Evolutionary conservation across 2,888 invertebrate species (phyloP).

Genomic region (Tineola bisselliella): DNA sequence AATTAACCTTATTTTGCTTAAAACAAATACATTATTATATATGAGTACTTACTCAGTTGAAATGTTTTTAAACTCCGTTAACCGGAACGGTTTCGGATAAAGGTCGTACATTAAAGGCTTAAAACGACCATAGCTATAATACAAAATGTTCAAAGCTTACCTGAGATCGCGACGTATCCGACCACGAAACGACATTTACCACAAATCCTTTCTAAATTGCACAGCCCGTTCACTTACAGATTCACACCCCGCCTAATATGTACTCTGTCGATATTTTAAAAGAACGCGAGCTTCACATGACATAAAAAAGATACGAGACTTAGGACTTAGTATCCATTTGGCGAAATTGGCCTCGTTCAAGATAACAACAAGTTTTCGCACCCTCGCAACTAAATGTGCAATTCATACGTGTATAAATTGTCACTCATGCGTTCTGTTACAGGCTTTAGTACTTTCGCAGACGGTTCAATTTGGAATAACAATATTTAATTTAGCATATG

Average conservation of each 20-base stretch:
- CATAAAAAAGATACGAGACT: conserved; percentile 63
- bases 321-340: conserved; percentile 69
- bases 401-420: conserved; percentile 61
- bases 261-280: conserved; percentile 62
- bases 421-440: conserved; percentile 17
- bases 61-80: background rate
- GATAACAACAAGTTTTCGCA: conserved; percentile 68
- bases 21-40: too few species aligned
- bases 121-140: background rate
- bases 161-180: background rate
- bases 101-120: conserved; percentile 8
- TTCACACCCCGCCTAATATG: conserved; percentile 27
- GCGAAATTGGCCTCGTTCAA: conserved; percentile 65
- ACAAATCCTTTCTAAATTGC: conserved; percentile 62
- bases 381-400: conserved; percentile 64
- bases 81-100: background rate
- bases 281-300: conserved; percentile 44
- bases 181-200: conserved; percentile 25
- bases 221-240: conserved; percentile 33
- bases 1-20: too few species aligned
- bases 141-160: background rate
- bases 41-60: too few species aligned
- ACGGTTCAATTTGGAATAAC: conserved; percentile 21
- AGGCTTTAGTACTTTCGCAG: conserved; percentile 20
- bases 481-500: conserved; percentile 38